A percentile compares a stretch with the other conserved stretches of the same genome.
Evolutionary conservation across 2,888 invertebrate species (phyloP).

Genomic region (Lacanobia wlatinum): DNA sequence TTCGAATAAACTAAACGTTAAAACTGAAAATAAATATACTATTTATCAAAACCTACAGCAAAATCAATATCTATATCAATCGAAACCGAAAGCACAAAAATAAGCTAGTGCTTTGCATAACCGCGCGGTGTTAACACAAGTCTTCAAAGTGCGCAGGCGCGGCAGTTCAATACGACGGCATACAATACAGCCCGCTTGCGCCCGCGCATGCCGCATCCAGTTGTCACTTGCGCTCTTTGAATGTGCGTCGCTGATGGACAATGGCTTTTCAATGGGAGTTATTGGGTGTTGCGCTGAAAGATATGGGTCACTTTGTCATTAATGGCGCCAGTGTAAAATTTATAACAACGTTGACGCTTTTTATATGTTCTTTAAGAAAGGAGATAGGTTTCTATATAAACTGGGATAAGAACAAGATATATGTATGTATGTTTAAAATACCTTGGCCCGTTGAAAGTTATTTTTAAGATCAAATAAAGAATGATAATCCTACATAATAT

Average conservation of each 20-base stretch:
- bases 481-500: not conserved
- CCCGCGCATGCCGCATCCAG: slow-evolving; percentile 76
- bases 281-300: slow-evolving; percentile 50
- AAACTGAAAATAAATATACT: not conserved
- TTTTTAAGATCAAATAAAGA: not conserved
- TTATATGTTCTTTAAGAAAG: not conserved
- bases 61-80: slow-evolving; percentile 43
- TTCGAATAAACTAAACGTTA: not conserved
- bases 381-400: not conserved
- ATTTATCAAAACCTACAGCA: not conserved
- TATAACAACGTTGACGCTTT: not conserved
- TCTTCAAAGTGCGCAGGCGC: slow-evolving; percentile 66
- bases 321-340: not conserved
- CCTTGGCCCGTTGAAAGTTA: not conserved
- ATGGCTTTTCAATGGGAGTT: slow-evolving; percentile 71
- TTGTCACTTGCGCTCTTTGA: slow-evolving; percentile 85
- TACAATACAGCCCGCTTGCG: slow-evolving; percentile 74
- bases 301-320: slow-evolving; percentile 52
- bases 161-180: slow-evolving; percentile 82
- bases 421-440: not conserved
- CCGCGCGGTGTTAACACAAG: slow-evolving; percentile 64
- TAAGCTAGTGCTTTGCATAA: slow-evolving; percentile 57
- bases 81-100: slow-evolving; percentile 59
- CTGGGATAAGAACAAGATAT: not conserved
- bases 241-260: slow-evolving; percentile 85